Evolutionary conservation across 1,140 invertebrate species (phyloP), one percentile per base, ranked within the genome.

Genomic region (Octopus bimaculoides): DNA sequence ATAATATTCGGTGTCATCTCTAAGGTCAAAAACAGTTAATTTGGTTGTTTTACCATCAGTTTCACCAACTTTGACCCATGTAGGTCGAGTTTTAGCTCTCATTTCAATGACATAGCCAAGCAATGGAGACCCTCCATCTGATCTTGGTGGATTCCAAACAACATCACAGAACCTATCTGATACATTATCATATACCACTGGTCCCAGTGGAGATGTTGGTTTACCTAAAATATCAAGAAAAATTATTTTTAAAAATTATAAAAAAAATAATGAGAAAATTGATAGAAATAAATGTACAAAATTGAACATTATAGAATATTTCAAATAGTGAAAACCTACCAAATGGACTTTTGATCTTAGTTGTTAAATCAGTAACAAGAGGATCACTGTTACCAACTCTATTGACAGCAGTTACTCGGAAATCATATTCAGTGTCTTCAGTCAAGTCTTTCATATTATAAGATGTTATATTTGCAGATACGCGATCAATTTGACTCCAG

Each of bases 321-420:
- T 71, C 26, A 10, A 17, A 3, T 71, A 12, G 26, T 41, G 74
- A 26, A 14, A 75, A 75, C 95, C 94, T 91, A 98, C 96, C 96
- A 90, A 96, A 98, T 80, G 96, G 97, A 91, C 96, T 96, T 90
- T 98, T 98, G 0, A 96, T 96, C 54, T 95, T 91, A 6, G 97
- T 94, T 17, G 96, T 93, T 12, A 93, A 92, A 26, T 94, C 2
- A 8, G 41, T 92, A 91, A 54, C 96, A 95, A 88, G 96, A 7
- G 97, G 95, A 78, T 95, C 94, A 86, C 97, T 96, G 90, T 96
- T 95, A 54, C 98, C 98, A 86, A 98, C 98, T 76, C 98, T 97
- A 90, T 99, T 99, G 20, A 96, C 96, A 10, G 98, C 98, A 92
- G 96, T 95, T 4, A 99, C 94, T 82, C 97, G 92, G 92, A 99